Percentiles rank a stretch among this genome's conserved stretches.
Evolutionary conservation across 53 echinoderm and acorn worm species (phyloP).

Genomic region (Pentamera pediparva): DNA sequence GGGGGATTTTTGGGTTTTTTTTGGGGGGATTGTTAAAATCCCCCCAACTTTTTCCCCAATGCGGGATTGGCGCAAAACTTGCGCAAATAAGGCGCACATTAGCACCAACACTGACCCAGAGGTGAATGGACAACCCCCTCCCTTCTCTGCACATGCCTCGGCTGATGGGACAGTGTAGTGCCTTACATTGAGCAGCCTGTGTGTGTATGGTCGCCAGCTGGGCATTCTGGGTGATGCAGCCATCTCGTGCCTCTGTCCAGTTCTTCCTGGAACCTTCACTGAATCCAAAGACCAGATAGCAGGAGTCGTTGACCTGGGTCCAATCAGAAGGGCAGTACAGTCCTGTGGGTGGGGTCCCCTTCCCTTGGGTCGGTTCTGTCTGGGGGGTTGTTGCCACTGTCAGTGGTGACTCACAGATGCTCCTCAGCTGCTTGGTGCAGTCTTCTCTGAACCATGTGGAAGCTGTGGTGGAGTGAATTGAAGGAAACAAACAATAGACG

Average conservation of each 20-base stretch:
- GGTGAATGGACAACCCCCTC: too few species aligned
- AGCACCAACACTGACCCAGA: too few species aligned
- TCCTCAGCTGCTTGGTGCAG: not conserved
- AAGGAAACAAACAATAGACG: too few species aligned
- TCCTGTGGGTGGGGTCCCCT: not conserved
- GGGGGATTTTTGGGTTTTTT: too few species aligned
- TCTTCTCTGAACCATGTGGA: not conserved
- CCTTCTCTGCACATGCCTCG: too few species aligned
- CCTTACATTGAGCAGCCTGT: slow-evolving; percentile 14
- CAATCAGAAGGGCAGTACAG: not conserved
- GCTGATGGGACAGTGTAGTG: not conserved
- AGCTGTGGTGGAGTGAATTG: not conserved
- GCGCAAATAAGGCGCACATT: too few species aligned
- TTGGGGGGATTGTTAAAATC: too few species aligned
- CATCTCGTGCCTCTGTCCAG: not conserved
- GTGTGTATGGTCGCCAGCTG: slow-evolving; percentile 16
- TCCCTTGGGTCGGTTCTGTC: not conserved
- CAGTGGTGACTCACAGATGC: not conserved
- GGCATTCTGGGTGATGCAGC: not conserved
- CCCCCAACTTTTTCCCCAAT: too few species aligned
- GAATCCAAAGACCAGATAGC: not conserved
- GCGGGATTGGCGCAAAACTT: too few species aligned
- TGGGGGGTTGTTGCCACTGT: not conserved
- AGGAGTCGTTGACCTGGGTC: not conserved
- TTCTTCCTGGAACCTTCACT: not conserved